phyloP scores from a whole-genome alignment of 1,140 invertebrate species.

The Nasonia giraulti region DNA sequence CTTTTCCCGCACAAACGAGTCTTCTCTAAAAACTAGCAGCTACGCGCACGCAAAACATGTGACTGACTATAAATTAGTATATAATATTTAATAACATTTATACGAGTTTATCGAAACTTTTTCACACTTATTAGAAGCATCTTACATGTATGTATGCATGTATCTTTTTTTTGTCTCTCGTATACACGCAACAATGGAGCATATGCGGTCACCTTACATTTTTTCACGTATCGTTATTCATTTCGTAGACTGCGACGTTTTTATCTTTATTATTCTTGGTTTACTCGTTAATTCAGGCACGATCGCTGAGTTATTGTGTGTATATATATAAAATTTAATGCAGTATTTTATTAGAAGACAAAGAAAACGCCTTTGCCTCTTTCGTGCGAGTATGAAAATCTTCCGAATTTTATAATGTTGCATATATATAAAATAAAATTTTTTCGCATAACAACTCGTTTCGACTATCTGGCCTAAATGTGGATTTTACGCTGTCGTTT shows the following conservation, averaged over 20 bases:
- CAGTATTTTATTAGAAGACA: not conserved
- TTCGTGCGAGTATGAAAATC: not conserved
- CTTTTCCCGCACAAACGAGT: slow-evolving; percentile 11
- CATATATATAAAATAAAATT: slow-evolving; percentile 21
- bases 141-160: not conserved
- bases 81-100: slow-evolving; percentile 14
- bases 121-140: slow-evolving; percentile 10
- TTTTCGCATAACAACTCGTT: not conserved
- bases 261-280: not conserved
- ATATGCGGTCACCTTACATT: not conserved
- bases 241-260: slow-evolving; percentile 6
- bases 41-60: slow-evolving; percentile 44
- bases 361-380: slow-evolving; percentile 13
- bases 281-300: slow-evolving; percentile 35
- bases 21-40: slow-evolving; percentile 35
- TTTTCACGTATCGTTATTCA: not conserved
- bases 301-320: not conserved
- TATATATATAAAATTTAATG: slow-evolving; percentile 18
- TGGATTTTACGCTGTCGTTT: not conserved
- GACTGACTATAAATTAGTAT: slow-evolving; percentile 40
- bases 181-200: not conserved
- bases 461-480: not conserved
- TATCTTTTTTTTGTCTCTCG: not conserved
- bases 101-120: slow-evolving; percentile 28
- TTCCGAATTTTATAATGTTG: not conserved